Base-by-base conservation (phyloP, 2,888 invertebrate species). In the Buathra laborator region DNA sequence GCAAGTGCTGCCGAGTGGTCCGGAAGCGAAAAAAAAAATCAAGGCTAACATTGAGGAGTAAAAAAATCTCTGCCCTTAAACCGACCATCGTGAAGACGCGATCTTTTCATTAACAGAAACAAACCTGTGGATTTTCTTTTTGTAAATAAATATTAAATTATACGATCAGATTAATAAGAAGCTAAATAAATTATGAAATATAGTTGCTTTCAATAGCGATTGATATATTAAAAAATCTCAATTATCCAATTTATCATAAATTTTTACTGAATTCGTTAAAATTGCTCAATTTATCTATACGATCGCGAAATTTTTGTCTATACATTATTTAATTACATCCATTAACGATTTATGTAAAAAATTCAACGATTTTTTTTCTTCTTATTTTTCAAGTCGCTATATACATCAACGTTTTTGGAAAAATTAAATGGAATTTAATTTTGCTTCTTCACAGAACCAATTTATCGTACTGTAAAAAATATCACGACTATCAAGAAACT, bases 1-100 rank as follows among this genome's bases (percentile, higher is more conserved):
- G 76, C 64, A 81, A 76, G 70, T 70, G 32, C 43, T 32, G 44
- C 44, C 19, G 32, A 46, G 70, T 51, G 29, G 46, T n/a, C 64
- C 6, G 29, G 32, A 24, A 14, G 19, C 29, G 5, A 29, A 59
- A 16, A 32, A 48, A 12, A 62, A 62, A 48, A 68, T 81, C 66
- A 71, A 76, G 68, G 51, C 48, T 32, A 10, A 56, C 53, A 64
- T 44, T 10, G 64, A 51, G 16, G n/a, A 53, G 37, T 9, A 19
- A 32, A 59, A 51, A 66, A 64, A 59, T 5, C 19, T 53, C 12
- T 16, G 51, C 43, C 32, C 29, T 37, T 51, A 37, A 48, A 44
- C 14, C 48, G 32, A 16, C 32, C 12, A 19, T 19, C 16, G 12
- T 19, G 19, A 62, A 64, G n/a, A 4, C 46, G 12, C n/a, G 19